These are phyloP conservation scores for Metridium senile DNA, from an alignment of 92 coral and sea anemone genomes.

Conservation along the genomic window DNA sequence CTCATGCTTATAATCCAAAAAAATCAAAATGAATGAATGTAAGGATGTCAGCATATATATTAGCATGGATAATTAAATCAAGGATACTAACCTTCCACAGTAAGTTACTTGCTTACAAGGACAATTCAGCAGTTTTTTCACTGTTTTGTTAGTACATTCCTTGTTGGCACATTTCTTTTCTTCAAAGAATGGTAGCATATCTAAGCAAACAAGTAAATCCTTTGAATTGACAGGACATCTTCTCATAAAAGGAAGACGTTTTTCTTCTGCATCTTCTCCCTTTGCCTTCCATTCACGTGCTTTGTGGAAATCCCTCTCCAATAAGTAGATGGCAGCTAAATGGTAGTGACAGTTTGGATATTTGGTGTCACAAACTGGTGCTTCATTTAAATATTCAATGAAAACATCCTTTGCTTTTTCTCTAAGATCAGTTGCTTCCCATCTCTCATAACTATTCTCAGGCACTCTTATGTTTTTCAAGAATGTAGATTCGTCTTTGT, in stretches of 20 bases:
- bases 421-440: conserved; percentile 7
- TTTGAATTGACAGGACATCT: conserved; percentile 37
- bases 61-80: background rate
- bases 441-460: conserved; percentile 11
- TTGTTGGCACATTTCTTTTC: conserved; percentile 45
- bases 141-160: conserved; percentile 38
- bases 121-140: conserved; percentile 22
- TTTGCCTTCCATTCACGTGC: conserved; percentile 46
- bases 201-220: background rate
- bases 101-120: conserved; percentile 40
- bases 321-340: too few relatives aligned
- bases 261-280: conserved; percentile 77
- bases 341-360: conserved; percentile 74
- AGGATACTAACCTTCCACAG: conserved; percentile 45
- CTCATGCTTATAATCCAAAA: background rate
- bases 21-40: background rate
- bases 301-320: too few relatives aligned
- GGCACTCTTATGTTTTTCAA: conserved; percentile 1
- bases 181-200: conserved; percentile 17
- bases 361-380: conserved; percentile 64
- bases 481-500: background rate
- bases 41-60: background rate
- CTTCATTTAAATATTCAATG: conserved; percentile 58
- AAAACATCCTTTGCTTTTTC: conserved; percentile 30
- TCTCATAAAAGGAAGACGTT: conserved; percentile 58